Evolutionary conservation across 2,797 vertebrate genomes (phyloP).

Genomic region (Sylvia borin): DNA sequence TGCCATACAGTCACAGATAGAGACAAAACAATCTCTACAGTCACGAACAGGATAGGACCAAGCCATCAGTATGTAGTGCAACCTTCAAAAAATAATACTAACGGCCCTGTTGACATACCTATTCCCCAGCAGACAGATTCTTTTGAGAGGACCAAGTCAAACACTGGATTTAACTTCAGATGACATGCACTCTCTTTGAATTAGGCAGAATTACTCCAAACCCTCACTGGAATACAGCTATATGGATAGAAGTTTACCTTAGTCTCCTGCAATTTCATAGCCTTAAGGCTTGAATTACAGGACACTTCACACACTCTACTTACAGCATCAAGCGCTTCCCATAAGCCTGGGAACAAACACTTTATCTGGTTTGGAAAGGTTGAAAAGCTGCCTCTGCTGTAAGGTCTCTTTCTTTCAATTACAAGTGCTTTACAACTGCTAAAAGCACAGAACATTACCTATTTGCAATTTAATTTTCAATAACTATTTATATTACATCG

Average conservation of each 20-base stretch:
- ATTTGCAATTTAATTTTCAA: background rate
- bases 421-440: background rate
- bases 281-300: background rate
- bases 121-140: background rate
- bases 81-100: background rate
- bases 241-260: background rate
- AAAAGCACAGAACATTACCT: background rate
- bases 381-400: background rate
- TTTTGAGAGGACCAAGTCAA: constrained; percentile 5
- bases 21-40: background rate
- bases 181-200: background rate
- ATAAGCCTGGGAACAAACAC: background rate
- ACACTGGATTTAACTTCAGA: background rate
- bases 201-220: background rate
- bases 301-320: background rate
- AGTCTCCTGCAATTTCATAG: background rate
- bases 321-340: background rate
- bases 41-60: background rate
- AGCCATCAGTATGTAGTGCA: background rate
- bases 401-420: background rate
- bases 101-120: background rate
- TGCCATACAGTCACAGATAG: background rate
- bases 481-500: background rate
- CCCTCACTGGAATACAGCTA: background rate
- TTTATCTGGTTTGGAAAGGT: background rate